Evolutionary conservation across 2,113 vertebrate genomes (phyloP), one percentile per base, ranked within the genome.

Genomic region (Numida meleagris): DNA sequence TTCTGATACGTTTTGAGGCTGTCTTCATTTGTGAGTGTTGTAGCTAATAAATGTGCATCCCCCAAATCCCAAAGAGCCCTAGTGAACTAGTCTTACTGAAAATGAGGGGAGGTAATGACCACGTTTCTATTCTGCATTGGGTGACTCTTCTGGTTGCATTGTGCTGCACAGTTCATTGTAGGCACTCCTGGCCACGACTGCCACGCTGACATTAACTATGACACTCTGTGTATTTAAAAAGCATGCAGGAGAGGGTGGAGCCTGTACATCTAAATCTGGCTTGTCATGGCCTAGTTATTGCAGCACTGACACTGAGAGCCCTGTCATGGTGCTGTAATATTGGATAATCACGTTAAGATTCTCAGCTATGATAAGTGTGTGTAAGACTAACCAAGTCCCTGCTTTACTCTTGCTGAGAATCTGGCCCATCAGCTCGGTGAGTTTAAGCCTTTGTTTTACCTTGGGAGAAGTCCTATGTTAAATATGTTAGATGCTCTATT

Each of bases 271-370:
- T 90, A 95, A 96, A 94, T 96, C 92, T 81, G 76, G 74, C 88
- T 83, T 84, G 68, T 86, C 82, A 24, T 90, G 94, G 92, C 96
- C 94, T 96, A 94, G 94, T 88, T 96, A 88, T 78, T 86, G 88
- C 88, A 86, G 86, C 82, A 78, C 7, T 81, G 79, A 71, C 68
- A 82, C 76, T 48, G 3, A 86, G 33, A 61, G 83, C 70, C 65
- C 89, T 93, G 0, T 88, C 66, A 93, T 91, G 82, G 10, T 77
- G 75, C 29, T 77, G 86, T 94, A 65, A 73, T 76, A 19, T 80
- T 88, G 92, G 92, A 70, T 96, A 95, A 96, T 91, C 86, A 82
- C 88, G 74, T 95, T 91, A 96, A 79, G 79, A 10, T 65, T 79
- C 88, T 91, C 59, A 20, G 85, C 92, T 86, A 0, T 21, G 59